These are phyloP conservation scores for Syrista parreyssii DNA, from an alignment of 2,888 invertebrate species.

Conservation along the genomic window DNA sequence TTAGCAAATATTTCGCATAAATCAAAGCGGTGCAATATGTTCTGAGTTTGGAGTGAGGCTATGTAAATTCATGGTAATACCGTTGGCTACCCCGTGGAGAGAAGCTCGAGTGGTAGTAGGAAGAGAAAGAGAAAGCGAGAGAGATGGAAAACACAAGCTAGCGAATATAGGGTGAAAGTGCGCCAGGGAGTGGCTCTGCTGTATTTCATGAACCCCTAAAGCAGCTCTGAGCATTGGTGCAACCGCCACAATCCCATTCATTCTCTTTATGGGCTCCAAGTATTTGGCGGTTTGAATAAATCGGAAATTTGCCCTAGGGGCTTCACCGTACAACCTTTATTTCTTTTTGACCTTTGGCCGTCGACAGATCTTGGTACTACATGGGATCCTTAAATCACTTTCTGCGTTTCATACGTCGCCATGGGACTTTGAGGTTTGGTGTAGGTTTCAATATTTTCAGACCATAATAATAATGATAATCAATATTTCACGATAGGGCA, in stretches of 20 bases:
- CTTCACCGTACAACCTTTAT: slow-evolving; percentile 14
- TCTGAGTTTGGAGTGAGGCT: slow-evolving; percentile 53
- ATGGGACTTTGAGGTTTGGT: background rate
- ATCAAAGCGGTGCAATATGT: slow-evolving; percentile 63
- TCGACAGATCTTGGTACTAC: background rate
- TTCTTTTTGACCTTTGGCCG: slow-evolving; percentile 9
- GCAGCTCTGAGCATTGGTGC: slow-evolving; percentile 52
- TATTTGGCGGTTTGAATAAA: slow-evolving; percentile 62
- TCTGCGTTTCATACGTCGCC: background rate
- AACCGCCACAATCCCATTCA: slow-evolving; percentile 59
- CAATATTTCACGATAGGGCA: slow-evolving; percentile 8
- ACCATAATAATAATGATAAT: background rate
- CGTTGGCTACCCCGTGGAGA: slow-evolving; percentile 52
- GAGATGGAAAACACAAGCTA: slow-evolving; percentile 15
- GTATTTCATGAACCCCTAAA: slow-evolving; percentile 60
- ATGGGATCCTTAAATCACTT: background rate
- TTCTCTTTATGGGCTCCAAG: slow-evolving; percentile 61
- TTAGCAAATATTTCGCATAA: slow-evolving; percentile 64
- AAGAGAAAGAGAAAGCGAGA: slow-evolving; percentile 25
- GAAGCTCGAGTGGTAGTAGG: slow-evolving; percentile 32
- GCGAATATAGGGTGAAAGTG: slow-evolving; percentile 26
- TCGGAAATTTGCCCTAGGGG: slow-evolving; percentile 54
- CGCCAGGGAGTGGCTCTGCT: slow-evolving; percentile 36
- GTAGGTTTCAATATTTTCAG: background rate
- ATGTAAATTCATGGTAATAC: slow-evolving; percentile 65